Evolutionary conservation across 2,113 vertebrate genomes (phyloP), one percentile per base, ranked within the genome.

Genomic region (Chroicocephalus ridibundus): DNA sequence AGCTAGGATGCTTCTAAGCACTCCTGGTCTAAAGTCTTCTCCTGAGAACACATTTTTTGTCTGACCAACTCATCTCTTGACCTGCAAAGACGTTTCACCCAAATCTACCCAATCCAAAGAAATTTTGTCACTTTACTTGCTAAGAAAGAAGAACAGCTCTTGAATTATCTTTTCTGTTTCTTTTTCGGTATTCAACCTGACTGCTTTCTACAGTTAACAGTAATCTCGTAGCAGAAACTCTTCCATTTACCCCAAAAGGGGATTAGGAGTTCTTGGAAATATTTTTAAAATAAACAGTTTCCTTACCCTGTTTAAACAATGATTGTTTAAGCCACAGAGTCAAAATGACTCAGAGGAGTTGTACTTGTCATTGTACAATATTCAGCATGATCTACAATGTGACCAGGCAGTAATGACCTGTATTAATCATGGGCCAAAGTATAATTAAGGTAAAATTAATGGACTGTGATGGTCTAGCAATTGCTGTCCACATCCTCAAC

Each of bases 361-460:
- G 65, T 80, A 90, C 51, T 90, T 94, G 74, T 94, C 84, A 83
- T 69, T 86, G 80, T 93, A 74, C 68, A 92, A 85, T 87, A 94
- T 94, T 85, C 69, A 90, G 51, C 75, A 96, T 82, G 75, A 92
- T 96, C 80, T 95, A 93, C 57, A 93, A 47, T 6, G 54, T 62
- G 75, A 86, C 51, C 44, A 76, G 40, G 81, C 61, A 96, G 52
- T 62, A 88, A 15, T 87, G 88, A 91, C 90, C 86, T 86, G 40
- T 55, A 96, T 94, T 93, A 95, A 95, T 86, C 72, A 87, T 2
- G 1, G 75, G 36, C 79, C 75, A 88, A 92, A 86, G 49, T 51
- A 68, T 75, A 89, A 90, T 94, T 93, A 77, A 74, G 65, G 78
- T 65, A 91, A 82, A 97, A 96, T 95, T 93, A 96, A 97, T 94